Evolutionary conservation across 2,113 vertebrate species (phyloP), one percentile per base, ranked within the genome.

Genomic region (Scartelaos histophorus): DNA sequence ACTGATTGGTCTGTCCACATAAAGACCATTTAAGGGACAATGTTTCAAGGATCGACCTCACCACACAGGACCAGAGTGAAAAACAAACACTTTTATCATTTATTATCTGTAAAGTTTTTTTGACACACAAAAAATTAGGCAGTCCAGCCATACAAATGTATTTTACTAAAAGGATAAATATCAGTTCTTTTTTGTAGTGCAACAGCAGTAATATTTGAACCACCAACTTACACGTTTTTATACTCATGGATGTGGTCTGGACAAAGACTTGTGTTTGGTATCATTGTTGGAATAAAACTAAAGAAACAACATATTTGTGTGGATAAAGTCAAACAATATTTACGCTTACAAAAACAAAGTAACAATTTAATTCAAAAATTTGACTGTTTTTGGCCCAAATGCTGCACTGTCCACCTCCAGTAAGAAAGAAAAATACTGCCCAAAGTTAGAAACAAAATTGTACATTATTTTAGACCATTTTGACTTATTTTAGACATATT

Each of bases 401-500:
- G 71, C 60, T 74, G 75, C 21, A 69, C 58, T 77, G 78, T 82
- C 15, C 70, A 78, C 35, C 22, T 75, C 47, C 65, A 62, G 35
- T 71, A 64, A 38, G 29, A 43, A 34, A 43, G 34, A 67, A 67
- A 58, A 43, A 71, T 56, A 0, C 25, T 43, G 64, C 24, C 29
- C 34, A 19, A 21, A 64, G 72, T 83, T 65, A 47, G 53, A 49
- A 21, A 45, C 19, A 13, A 75, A 72, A 49, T 21, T 75, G 35
- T 6, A 15, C 24, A 49, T 49, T 17, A 0, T 49, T 11, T 49
- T 43, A 43, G 47, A 51, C 16, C 17, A 51, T 51, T 51, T 51
- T 7, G 17, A 51, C 51, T 54, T 21, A n/a, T 69, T 70, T 95
- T 83, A 96, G 69, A 96, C 94, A 4, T 95, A 95, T 85, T 96